Percentiles rank a stretch among this genome's conserved stretches.
Conservation (phyloP, 1,140 invertebrate genomes). For the Zophobas atratus region DNA sequence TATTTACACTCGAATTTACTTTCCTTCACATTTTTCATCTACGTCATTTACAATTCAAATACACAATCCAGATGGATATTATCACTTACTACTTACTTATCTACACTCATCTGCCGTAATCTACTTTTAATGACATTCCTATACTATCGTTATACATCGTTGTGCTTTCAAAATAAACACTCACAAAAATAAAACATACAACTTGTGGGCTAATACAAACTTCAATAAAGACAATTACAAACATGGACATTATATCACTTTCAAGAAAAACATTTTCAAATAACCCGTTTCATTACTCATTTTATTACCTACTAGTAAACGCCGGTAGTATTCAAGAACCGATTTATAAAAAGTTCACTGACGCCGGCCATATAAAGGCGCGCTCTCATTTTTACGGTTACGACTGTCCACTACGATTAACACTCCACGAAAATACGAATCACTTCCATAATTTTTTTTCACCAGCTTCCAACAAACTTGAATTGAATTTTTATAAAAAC, state of each 20-base stretch:
- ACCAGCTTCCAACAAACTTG: too few species aligned
- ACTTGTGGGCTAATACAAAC: background rate
- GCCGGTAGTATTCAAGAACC: too few species aligned
- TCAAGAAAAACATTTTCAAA: too few species aligned
- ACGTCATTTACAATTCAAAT: slow-evolving; percentile 36
- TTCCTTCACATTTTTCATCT: slow-evolving; percentile 34
- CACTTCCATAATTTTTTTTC: too few species aligned
- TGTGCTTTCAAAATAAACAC: background rate
- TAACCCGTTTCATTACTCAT: too few species aligned
- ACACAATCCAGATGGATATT: slow-evolving; percentile 33
- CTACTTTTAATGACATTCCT: slow-evolving; percentile 13
- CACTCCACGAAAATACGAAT: too few species aligned
- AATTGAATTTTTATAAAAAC: too few species aligned
- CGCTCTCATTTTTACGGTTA: too few species aligned
- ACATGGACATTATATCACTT: background rate
- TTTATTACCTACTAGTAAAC: too few species aligned
- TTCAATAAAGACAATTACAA: background rate
- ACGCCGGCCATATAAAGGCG: too few species aligned
- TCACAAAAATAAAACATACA: slow-evolving; percentile 7
- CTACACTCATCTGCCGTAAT: slow-evolving; percentile 26
- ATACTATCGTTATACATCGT: background rate
- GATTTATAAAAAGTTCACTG: too few species aligned
- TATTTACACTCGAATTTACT: slow-evolving; percentile 36
- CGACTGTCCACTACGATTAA: too few species aligned
- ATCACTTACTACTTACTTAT: slow-evolving; percentile 31